Base-by-base conservation (phyloP, 1,140 invertebrate species). In the Aporrectodea caliginosa region DNA sequence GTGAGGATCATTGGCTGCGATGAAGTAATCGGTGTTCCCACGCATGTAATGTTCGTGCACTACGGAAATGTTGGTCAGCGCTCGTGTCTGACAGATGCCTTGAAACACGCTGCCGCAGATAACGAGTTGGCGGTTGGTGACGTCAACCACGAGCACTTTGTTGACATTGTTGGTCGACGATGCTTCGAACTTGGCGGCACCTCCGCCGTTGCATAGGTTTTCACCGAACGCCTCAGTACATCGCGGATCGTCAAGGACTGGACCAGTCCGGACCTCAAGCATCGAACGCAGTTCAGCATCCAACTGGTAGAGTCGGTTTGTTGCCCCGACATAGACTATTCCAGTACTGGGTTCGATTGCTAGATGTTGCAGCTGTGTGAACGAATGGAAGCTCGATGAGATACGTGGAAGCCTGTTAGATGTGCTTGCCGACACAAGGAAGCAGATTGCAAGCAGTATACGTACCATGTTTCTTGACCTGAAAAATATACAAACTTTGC, bases 131-230 rank as follows among this genome's bases (percentile, higher is more conserved):
- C 94, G 93, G 77, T 94, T 93, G 2, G 92, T 93, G 85, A 96
- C 95, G 89, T 98, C 95, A 81, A 98, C 95, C 58, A 98, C 93
- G 80, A 99, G 90, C 43, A 95, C 96, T 89, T 98, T 99, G 90
- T 98, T 98, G 81, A 94, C 92, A 89, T 97, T 98, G 89, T 98
- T 93, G 16, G 93, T 95, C 1, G 91, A 91, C 82, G 92, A 91
- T 94, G 83, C 94, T 16, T 68, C 69, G 69, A 35, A 77, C 27
- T 16, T 33, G 30, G 77, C 71, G 58, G 58, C 73, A 75, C 80
- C 81, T 12, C 71, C 16, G 29, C 32, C 74, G 16, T 79, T 78
- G 16, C 78, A 78, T 1, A 79, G 73, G 1, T 14, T 16, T 16
- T 70, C 33, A 70, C 68, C 70, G 77, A 78, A 74, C 1, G 31